Conservation (phyloP, 2,113 vertebrate genomes). For the Cisticola juncidis region DNA sequence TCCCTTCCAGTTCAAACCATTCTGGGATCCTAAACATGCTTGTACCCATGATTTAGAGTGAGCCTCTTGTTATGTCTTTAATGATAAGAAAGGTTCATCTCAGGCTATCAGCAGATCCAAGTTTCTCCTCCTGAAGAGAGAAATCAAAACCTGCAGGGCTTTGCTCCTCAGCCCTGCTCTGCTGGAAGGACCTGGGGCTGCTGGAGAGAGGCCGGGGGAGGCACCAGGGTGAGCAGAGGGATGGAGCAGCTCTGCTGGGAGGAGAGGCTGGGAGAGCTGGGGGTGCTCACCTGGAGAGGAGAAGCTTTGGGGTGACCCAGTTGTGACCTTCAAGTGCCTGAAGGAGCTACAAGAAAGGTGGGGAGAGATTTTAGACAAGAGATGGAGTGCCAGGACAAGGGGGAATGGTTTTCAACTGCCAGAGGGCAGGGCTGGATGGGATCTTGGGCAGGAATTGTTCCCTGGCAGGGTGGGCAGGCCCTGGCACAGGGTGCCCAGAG, state of each 20-base stretch:
- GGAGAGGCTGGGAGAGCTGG: neutral
- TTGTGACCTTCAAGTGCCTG: fast-evolving
- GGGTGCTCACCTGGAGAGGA: neutral
- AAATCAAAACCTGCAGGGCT: neutral
- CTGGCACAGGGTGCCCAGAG: neutral
- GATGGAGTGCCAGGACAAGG: fast-evolving
- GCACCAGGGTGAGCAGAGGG: neutral
- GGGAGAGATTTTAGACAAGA: fast-evolving
- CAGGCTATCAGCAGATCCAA: neutral
- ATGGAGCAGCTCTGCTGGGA: neutral
- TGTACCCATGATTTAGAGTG: neutral
- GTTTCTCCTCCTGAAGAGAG: neutral
- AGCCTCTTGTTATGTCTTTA: neutral
- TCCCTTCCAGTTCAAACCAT: neutral
- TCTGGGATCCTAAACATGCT: fast-evolving
- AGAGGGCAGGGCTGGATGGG: neutral
- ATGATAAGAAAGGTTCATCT: neutral
- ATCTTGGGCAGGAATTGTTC: neutral
- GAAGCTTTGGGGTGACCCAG: neutral
- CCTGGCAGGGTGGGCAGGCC: neutral
- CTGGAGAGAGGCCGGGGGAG: neutral
- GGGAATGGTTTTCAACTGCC: neutral
- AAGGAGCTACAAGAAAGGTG: fast-evolving
- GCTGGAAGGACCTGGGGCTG: neutral
- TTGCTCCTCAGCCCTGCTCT: neutral